Conservation (phyloP, 1,140 invertebrate species). For the Lepidotrigona ventralis region DNA sequence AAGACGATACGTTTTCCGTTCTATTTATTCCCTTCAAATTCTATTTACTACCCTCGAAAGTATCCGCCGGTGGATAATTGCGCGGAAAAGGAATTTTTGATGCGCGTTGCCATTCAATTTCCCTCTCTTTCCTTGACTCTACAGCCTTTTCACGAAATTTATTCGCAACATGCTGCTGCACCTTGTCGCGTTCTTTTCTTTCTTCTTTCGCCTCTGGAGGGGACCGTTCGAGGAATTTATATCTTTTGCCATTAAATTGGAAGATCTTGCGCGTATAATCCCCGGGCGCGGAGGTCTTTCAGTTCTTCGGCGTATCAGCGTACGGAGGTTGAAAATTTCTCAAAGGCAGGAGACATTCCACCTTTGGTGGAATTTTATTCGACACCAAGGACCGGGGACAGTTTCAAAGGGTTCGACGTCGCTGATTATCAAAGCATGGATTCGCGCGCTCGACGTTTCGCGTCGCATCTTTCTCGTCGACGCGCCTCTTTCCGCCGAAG, state of each 20-base stretch:
- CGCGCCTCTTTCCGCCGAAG: not conserved
- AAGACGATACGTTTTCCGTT: not conserved
- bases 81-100: not conserved
- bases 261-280: not conserved
- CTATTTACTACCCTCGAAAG: not conserved
- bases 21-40: not conserved
- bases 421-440: not conserved
- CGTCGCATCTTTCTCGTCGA: not conserved
- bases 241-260: not conserved
- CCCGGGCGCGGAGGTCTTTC: not conserved
- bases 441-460: not conserved
- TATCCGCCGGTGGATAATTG: not conserved
- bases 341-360: not conserved
- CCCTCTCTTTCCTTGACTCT: constrained; percentile 6
- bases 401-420: not conserved
- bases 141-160: constrained; percentile 3
- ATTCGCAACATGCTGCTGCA: not conserved
- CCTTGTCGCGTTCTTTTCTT: constrained; percentile 5
- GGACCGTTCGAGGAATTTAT: not conserved
- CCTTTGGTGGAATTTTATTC: not conserved
- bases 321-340: not conserved
- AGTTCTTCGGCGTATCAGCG: not conserved
- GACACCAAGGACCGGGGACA: not conserved
- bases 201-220: not conserved
- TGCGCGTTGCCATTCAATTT: constrained; percentile 27